Evolutionary conservation across 2,888 invertebrate species (phyloP), one percentile per base, ranked within the genome.

Genomic region (Anthoptus insignis): DNA sequence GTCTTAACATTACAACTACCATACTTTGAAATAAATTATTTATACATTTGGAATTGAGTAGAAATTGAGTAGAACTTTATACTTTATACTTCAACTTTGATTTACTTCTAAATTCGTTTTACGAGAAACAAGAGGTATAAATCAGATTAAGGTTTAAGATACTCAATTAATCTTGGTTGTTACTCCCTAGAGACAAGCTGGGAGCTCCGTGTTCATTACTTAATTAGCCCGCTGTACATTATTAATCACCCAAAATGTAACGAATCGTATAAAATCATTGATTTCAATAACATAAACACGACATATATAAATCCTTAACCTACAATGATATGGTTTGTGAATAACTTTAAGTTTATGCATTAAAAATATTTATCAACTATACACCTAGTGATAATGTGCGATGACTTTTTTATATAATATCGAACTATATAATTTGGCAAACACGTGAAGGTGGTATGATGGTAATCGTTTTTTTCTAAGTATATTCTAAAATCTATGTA

Each of bases 261-360:
- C 22, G n/a, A 34, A n/a, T 34, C 49, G 24, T 24, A 52, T 5
- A 64, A 64, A 52, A 52, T 27, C 27, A 27, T 27, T 7, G 27
- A 57, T 24, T 63, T 68, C 68, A 73, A 64, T 70, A 71, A 73
- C 60, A 64, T 70, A 52, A 42, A 42, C 11, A 42, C 9, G 16
- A 19, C 19, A 19, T 32, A 32, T 42, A 57, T 68, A 57, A 72
- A 70, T 68, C 56, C 86, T 88, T 89, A 89, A 57, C 64, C 80
- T 84, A 84, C 76, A 73, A 87, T 91, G 91, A 91, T 91, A 91
- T 91, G 91, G 77, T 83, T 81, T 78, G 78, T 82, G 84, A 86
- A 78, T 75, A 63, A 63, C 63, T 63, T 63, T 37, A 56, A 54
- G 76, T 76, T 59, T 53, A 58, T 57, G 57, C n/a, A 27, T 54